Conservation (phyloP, 2,797 vertebrate species). For the Periparus ater region DNA sequence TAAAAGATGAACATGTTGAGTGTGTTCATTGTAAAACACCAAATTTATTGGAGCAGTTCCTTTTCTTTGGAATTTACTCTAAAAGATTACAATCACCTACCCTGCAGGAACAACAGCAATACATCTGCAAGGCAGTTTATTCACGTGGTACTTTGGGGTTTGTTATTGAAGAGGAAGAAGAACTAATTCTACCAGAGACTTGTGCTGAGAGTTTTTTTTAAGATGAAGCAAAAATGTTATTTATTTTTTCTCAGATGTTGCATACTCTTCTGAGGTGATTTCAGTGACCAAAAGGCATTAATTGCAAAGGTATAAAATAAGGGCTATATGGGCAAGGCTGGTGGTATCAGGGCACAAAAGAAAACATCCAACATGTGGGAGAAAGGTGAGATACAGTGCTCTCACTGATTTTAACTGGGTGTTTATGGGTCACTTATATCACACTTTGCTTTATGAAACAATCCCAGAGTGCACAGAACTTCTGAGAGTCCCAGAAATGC, state of each 20-base stretch:
- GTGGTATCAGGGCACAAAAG: not conserved
- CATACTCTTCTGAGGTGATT: not conserved
- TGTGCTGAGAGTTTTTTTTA: not conserved
- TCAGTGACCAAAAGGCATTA: not conserved
- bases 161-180: not conserved
- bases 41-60: constrained; percentile 4
- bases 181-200: not conserved
- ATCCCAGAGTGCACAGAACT: not conserved
- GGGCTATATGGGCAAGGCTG: not conserved
- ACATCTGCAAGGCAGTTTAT: not conserved
- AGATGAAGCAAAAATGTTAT: not conserved
- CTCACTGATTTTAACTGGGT: not conserved
- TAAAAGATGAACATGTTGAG: constrained; percentile 29
- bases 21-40: not conserved
- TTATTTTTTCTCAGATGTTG: not conserved
- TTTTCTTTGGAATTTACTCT: not conserved
- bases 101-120: not conserved
- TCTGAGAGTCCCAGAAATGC: not conserved
- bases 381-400: not conserved
- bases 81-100: not conserved
- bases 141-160: not conserved
- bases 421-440: not conserved
- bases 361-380: not conserved
- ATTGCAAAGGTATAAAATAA: not conserved
- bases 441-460: not conserved